Conservation (phyloP, 2,113 vertebrate genomes). For the Strigops habroptila region DNA sequence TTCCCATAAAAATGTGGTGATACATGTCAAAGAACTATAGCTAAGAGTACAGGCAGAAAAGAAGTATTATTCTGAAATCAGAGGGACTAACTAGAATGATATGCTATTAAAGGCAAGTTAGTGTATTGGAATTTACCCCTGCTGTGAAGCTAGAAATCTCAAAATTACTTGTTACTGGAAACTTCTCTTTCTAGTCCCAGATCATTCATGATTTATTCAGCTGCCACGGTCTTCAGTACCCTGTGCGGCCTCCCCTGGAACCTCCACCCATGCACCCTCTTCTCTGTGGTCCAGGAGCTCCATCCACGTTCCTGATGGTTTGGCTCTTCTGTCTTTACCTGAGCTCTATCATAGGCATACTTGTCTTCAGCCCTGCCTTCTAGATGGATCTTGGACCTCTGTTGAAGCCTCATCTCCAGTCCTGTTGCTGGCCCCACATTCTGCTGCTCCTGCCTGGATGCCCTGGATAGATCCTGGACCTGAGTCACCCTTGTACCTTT, state of each 20-base stretch:
- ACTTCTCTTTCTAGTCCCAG: background rate
- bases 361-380: no score
- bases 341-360: accelerated
- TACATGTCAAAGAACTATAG: background rate
- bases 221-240: background rate
- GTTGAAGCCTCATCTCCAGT: background rate
- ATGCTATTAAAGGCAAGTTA: background rate
- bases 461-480: background rate
- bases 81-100: background rate
- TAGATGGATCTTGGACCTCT: background rate
- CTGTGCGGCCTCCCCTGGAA: background rate
- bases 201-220: background rate
- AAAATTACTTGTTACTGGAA: background rate
- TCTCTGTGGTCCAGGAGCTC: background rate
- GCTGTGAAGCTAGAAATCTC: background rate
- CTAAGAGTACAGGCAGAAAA: background rate
- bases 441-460: background rate
- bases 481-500: background rate
- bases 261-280: no score
- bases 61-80: background rate
- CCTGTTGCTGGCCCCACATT: background rate
- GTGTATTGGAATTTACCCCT: background rate
- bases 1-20: constrained; percentile 31
- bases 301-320: background rate
- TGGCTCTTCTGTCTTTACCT: background rate